Conservation (phyloP, 2,797 vertebrate genomes). For the Hyperoplus lanceolatus region DNA sequence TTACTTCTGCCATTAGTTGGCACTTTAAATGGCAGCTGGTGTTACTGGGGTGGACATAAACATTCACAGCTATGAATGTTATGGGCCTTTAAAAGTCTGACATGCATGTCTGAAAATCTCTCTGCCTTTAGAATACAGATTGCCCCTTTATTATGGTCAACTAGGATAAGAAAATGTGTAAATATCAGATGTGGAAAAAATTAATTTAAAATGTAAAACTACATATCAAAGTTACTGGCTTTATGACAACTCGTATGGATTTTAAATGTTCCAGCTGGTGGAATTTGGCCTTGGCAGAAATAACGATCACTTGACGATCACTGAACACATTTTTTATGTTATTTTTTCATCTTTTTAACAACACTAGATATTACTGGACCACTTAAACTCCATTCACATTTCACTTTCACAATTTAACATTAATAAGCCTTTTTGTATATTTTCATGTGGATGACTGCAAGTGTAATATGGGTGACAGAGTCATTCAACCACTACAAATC, state of each 20-base stretch:
- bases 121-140: not conserved
- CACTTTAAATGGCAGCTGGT: slow-evolving; percentile 2
- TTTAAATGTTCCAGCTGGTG: slow-evolving; percentile 29
- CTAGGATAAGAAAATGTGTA: slow-evolving; percentile 1
- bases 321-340: slow-evolving; percentile 8
- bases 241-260: slow-evolving; percentile 8
- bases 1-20: not conserved
- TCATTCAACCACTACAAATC: slow-evolving; percentile 19
- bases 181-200: too few species aligned
- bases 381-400: slow-evolving; percentile 40
- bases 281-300: slow-evolving; percentile 30
- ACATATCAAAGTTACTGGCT: slow-evolving; percentile 33
- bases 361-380: not conserved
- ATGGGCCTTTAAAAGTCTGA: slow-evolving; percentile 1
- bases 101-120: not conserved
- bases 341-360: not conserved
- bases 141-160: slow-evolving; percentile 13
- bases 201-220: slow-evolving; percentile 4
- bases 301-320: not conserved
- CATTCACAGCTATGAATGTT: not conserved
- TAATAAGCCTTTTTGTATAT: slow-evolving; percentile 40
- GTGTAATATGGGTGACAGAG: slow-evolving; percentile 24
- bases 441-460: slow-evolving; percentile 15
- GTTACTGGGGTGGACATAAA: not conserved
- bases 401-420: slow-evolving; percentile 31